Conservation (phyloP, 2,888 invertebrate species). For the Byasa hedistus region DNA sequence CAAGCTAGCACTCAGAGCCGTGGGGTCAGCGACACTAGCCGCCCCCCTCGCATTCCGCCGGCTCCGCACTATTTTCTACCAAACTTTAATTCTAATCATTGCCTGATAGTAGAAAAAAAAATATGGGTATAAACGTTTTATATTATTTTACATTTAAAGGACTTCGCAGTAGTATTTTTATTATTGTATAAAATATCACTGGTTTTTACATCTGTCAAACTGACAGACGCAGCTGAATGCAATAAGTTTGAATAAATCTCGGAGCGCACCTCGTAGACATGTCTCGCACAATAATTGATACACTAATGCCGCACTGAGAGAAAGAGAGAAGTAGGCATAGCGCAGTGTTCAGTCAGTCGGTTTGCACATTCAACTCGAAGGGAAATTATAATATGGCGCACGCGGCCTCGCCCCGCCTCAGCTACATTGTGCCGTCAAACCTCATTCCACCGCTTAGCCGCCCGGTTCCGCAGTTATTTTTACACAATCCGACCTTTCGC, state of each 20-base stretch:
- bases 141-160: background rate
- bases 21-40: constrained; percentile 71
- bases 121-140: background rate
- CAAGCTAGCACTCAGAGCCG: constrained; percentile 61
- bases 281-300: constrained; percentile 48
- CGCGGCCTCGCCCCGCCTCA: constrained; percentile 77
- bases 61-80: constrained; percentile 45
- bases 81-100: constrained; percentile 34
- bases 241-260: constrained; percentile 24
- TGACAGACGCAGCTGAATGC: background rate
- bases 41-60: constrained; percentile 43
- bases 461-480: constrained; percentile 80
- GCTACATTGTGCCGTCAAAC: constrained; percentile 79
- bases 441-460: constrained; percentile 78
- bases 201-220: background rate
- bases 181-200: background rate
- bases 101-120: constrained; percentile 13
- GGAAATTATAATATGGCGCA: constrained; percentile 79
- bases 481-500: constrained; percentile 80
- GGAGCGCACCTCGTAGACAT: constrained; percentile 30
- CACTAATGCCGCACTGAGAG: constrained; percentile 61
- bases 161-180: background rate
- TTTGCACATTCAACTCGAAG: constrained; percentile 77
- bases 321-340: constrained; percentile 72
- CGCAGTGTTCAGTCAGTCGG: constrained; percentile 67